phyloP scores from a whole-genome alignment of 1,140 invertebrate genomes.

The Drosophila bifasciata region DNA sequence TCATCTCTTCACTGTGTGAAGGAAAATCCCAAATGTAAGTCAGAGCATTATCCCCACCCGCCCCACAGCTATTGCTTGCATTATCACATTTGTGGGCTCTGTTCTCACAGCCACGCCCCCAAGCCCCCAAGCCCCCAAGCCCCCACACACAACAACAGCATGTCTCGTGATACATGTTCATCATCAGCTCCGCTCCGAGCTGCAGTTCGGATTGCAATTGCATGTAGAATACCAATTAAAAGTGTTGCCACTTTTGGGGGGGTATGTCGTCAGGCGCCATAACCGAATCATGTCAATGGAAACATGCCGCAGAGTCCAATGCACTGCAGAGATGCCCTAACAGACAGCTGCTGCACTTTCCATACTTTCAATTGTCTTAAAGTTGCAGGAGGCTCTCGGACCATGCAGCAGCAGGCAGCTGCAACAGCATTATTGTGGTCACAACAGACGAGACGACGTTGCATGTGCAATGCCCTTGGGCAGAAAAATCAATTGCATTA shows the following conservation, averaged over 20 bases:
- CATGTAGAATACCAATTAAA: slow-evolving; percentile 63
- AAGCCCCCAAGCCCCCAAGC: neutral
- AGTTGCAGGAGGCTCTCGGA: too few species aligned
- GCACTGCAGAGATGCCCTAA: too few species aligned
- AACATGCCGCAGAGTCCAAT: too few species aligned
- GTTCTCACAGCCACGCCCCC: slow-evolving; percentile 55
- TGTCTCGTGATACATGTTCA: slow-evolving; percentile 16
- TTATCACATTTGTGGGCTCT: neutral
- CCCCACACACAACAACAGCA: slow-evolving; percentile 8
- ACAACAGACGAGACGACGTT: slow-evolving; percentile 20
- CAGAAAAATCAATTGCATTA: slow-evolving; percentile 76
- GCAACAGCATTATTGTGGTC: too few species aligned
- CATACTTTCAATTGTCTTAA: too few species aligned
- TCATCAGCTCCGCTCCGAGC: neutral
- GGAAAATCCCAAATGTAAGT: slow-evolving; percentile 14
- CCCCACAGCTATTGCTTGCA: neutral
- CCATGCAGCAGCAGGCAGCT: too few species aligned
- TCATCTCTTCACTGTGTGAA: too few species aligned
- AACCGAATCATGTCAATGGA: slow-evolving; percentile 4
- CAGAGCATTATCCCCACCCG: slow-evolving; percentile 3
- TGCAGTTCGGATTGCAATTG: slow-evolving; percentile 32
- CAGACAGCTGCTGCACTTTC: too few species aligned
- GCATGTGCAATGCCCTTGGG: slow-evolving; percentile 67
- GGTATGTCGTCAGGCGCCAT: slow-evolving; percentile 23
- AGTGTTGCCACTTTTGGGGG: slow-evolving; percentile 29